phyloP scores from a whole-genome alignment of 2,113 vertebrate species.

The Dipodomys spectabilis region DNA sequence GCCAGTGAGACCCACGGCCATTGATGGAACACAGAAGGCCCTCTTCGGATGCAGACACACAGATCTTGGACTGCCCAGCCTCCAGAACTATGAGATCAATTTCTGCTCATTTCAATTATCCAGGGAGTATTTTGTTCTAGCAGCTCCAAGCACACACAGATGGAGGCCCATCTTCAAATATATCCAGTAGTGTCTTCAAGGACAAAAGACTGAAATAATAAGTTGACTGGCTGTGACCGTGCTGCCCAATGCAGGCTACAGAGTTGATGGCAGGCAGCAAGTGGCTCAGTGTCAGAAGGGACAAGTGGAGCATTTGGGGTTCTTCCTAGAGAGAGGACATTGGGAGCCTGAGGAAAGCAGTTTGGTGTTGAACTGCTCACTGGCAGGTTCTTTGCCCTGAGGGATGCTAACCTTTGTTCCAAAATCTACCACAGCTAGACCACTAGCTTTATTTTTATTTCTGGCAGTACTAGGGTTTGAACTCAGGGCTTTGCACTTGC shows the following conservation, averaged over 20 bases:
- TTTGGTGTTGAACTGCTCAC: not conserved
- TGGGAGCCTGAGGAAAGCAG: not conserved
- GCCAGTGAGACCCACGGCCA: fast-evolving
- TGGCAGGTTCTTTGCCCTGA: fast-evolving
- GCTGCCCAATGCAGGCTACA: not conserved
- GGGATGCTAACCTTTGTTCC: not conserved
- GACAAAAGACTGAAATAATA: not conserved
- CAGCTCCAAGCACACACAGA: not conserved
- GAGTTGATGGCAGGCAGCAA: fast-evolving
- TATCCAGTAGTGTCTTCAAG: not conserved
- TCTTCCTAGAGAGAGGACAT: not conserved
- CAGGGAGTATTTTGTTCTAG: not conserved
- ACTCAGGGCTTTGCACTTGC: not conserved
- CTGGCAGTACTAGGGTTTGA: no score
- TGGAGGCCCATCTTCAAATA: not conserved
- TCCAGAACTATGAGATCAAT: not conserved
- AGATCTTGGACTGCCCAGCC: not conserved
- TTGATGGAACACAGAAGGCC: fast-evolving
- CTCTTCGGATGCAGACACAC: not conserved
- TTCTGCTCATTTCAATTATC: not conserved
- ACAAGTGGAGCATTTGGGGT: not conserved
- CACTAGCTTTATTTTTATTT: no score
- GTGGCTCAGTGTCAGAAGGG: not conserved
- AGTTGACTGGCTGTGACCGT: not conserved
- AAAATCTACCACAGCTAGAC: fast-evolving